Percentiles rank a stretch among this genome's conserved stretches.
These are phyloP conservation scores for Eunapius fragilis DNA, from an alignment of 37 sponge, comb jelly and placozoan species.

Conservation along the genomic window DNA sequence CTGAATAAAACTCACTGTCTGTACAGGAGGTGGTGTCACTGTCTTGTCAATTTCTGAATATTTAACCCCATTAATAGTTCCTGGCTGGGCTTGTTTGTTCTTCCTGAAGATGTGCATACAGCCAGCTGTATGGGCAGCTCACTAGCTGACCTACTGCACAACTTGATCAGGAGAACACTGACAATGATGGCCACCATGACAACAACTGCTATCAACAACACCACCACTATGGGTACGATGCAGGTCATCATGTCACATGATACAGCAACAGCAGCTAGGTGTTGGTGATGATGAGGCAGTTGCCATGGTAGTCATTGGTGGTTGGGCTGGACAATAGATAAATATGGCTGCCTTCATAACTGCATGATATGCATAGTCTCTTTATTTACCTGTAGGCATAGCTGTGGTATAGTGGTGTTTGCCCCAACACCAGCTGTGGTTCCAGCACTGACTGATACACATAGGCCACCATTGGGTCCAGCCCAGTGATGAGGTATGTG, in stretches of 20 bases:
- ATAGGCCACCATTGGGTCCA: constrained; percentile 3
- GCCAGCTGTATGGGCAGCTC: not conserved
- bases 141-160: not conserved
- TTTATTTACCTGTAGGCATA: not conserved
- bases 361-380: not conserved
- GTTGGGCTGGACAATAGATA: not conserved
- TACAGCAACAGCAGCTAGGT: too few relatives aligned
- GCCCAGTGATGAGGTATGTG: not conserved
- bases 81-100: not conserved
- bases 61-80: not conserved
- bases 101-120: not conserved
- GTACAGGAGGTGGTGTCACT: not conserved
- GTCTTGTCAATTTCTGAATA: not conserved
- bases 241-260: not conserved
- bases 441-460: constrained; percentile 1
- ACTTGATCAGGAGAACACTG: not conserved
- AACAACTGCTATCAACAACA: not conserved
- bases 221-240: not conserved
- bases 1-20: not conserved
- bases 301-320: not conserved
- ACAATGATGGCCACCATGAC: not conserved
- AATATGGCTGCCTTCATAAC: not conserved
- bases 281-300: not conserved
- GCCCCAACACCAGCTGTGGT: not conserved
- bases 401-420: not conserved